Conservation (phyloP, 2,113 vertebrate species). For the Pelodiscus sinensis region DNA sequence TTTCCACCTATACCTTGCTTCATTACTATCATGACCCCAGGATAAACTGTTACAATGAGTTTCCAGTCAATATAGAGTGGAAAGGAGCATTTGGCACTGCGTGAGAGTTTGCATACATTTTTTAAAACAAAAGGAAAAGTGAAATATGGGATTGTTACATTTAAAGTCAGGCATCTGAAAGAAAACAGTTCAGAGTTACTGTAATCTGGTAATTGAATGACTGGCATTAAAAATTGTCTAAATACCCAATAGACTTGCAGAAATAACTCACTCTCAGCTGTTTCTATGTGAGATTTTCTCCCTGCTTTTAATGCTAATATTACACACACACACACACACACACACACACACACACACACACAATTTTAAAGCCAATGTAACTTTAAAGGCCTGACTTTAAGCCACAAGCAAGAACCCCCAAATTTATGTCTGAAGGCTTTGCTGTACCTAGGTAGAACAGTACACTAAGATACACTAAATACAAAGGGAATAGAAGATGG, state of each 20-base stretch:
- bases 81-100: constrained; percentile 51
- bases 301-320: background rate
- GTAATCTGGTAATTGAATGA: constrained; percentile 47
- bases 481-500: background rate
- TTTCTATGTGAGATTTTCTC: constrained; percentile 15
- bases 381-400: constrained; percentile 39
- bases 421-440: constrained; percentile 20
- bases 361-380: background rate
- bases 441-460: background rate
- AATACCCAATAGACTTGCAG: constrained; percentile 42
- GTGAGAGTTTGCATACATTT: constrained; percentile 19
- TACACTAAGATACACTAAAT: no score
- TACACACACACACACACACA: no score
- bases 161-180: constrained; percentile 61
- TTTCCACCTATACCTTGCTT: constrained; percentile 51
- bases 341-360: background rate
- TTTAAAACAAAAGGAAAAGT: constrained; percentile 31
- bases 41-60: constrained; percentile 51
- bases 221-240: constrained; percentile 14
- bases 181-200: constrained; percentile 57
- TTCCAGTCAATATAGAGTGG: constrained; percentile 41
- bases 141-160: constrained; percentile 44
- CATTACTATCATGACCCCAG: constrained; percentile 41
- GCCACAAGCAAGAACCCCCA: constrained; percentile 18
- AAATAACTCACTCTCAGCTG: background rate